These are phyloP conservation scores for Anolis carolinensis DNA, from an alignment of 2,113 vertebrate genomes.

Conservation along the genomic window DNA sequence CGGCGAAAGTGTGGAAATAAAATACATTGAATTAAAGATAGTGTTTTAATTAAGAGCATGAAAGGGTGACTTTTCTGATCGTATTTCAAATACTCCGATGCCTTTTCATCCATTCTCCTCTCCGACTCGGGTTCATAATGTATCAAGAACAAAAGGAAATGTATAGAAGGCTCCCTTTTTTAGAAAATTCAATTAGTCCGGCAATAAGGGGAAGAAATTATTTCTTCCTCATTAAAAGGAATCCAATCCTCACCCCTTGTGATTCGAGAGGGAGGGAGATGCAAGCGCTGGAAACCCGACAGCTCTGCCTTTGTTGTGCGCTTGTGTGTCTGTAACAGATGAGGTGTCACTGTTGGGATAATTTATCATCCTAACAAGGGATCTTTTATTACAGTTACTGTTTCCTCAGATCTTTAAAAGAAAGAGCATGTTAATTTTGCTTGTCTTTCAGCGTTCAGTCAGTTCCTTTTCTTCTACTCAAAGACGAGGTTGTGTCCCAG, in stretches of 20 bases:
- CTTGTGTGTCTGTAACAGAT: constrained; percentile 50
- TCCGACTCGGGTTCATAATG: constrained; percentile 73
- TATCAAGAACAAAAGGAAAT: constrained; percentile 73
- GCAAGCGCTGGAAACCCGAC: constrained; percentile 40
- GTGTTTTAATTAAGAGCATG: constrained; percentile 77
- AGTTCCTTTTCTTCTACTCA: neutral
- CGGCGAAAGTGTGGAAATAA: constrained; percentile 69
- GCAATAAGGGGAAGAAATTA: constrained; percentile 77
- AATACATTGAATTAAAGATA: constrained; percentile 74
- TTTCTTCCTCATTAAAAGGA: constrained; percentile 77
- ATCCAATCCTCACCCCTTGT: constrained; percentile 56
- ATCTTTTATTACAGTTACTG: constrained; percentile 39
- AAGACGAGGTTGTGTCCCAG: neutral
- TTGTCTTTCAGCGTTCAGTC: neutral
- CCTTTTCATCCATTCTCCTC: constrained; percentile 72
- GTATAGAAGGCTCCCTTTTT: constrained; percentile 70
- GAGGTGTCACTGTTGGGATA: constrained; percentile 47
- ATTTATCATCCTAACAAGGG: constrained; percentile 61
- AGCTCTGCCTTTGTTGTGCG: constrained; percentile 54
- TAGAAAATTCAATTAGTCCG: constrained; percentile 80
- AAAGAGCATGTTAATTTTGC: neutral
- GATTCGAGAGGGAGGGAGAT: constrained; percentile 50
- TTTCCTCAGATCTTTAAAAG: constrained; percentile 48
- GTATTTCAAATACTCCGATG: constrained; percentile 72
- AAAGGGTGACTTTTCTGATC: constrained; percentile 73